phyloP scores from a whole-genome alignment of 2,113 vertebrate species.

The chimpanzee (Pan troglodytes) region NHGRI_mPanTro3-v2.1_pri NC_072409.2:65080001-65080500 shows the following conservation, averaged over 20 bases:
- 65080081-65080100: neutral
- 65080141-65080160: neutral
- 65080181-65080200: neutral
- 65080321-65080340: no score
- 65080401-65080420: constrained; percentile 18
- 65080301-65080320: neutral
- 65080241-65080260: neutral
- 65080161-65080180: neutral
- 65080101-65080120: neutral
- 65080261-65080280: neutral
- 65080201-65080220: neutral
- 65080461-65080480: neutral
- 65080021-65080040: neutral
- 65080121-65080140: neutral
- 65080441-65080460: neutral
- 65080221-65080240: neutral
- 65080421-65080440: neutral
- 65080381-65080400: neutral
- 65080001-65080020: neutral
- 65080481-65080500: neutral
- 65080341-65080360: neutral
- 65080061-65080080: neutral
- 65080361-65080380: neutral
- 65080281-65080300: neutral
- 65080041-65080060: neutral